Conservation (phyloP, 2,888 invertebrate genomes). For the Drosophila siamana region DNA sequence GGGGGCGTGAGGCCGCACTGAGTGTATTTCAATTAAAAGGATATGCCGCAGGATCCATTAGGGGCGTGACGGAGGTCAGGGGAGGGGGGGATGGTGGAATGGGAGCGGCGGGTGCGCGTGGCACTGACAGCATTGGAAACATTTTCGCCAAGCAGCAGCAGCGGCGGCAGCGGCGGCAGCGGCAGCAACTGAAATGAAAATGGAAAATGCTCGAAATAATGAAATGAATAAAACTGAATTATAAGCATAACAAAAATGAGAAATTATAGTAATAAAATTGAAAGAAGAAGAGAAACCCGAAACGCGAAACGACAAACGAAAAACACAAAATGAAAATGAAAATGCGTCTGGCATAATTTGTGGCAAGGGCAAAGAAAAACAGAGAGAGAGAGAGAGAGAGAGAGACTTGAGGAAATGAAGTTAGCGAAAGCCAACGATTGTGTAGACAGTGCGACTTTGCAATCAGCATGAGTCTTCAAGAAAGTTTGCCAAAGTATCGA, state of each 20-base stretch:
- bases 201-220: constrained; percentile 53
- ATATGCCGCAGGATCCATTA: constrained; percentile 65
- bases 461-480: constrained; percentile 8
- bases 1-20: constrained; percentile 4
- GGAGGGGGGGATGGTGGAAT: too few relatives aligned
- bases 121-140: constrained; percentile 65
- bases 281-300: constrained; percentile 13
- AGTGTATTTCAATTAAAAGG: constrained; percentile 76
- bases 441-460: background rate
- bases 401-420: constrained; percentile 11
- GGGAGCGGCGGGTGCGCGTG: constrained; percentile 51
- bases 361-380: constrained; percentile 2
- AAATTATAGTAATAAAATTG: constrained; percentile 33
- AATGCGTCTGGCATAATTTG: constrained; percentile 42
- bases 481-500: constrained; percentile 5
- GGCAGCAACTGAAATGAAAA: constrained; percentile 37
- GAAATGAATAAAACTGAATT: constrained; percentile 63
- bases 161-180: constrained; percentile 14
- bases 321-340: constrained; percentile 19
- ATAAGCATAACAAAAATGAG: constrained; percentile 51
- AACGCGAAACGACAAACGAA: constrained; percentile 2
- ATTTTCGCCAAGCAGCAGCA: constrained; percentile 31
- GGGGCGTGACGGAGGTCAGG: too few relatives aligned
- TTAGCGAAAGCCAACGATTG: constrained; percentile 33
- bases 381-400: background rate